Evolutionary conservation across 2,888 invertebrate genomes (phyloP), one percentile per base, ranked within the genome.

Genomic region (Erebia palarica): DNA sequence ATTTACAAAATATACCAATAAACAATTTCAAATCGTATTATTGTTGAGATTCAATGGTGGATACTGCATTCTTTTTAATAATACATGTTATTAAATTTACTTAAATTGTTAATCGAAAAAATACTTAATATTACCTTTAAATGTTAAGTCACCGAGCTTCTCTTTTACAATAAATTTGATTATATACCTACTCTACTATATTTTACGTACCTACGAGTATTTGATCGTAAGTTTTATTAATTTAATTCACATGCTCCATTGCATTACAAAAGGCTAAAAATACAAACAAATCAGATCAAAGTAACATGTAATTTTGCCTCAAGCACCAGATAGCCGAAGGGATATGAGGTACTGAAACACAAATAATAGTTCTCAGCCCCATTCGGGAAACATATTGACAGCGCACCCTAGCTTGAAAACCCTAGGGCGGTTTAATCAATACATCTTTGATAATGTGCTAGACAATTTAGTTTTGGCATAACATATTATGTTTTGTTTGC

Each of bases 361-460:
- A 71, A 72, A 72, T 69, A 74, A 73, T 65, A 73, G 74, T 71
- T 49, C 61, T 73, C 67, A 59, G 67, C 72, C 74, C 77, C 78
- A 76, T 78, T 77, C 75, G 74, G 75, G 76, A 71, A 81, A 77
- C 82, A 81, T 82, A 84, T 82, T 80, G 82, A 82, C 80, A 79
- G 74, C 82, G 84, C 83, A 75, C 71, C 77, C 76, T 77, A 79
- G 78, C 84, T 85, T 85, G 81, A 79, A 78, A 74, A 74, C 76
- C 76, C 69, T 44, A 84, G 85, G 90, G 82, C 77, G 71, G 77
- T 79, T 84, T 88, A 90, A 91, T 92, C 92, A 87, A 92, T 92
- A 90, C 82, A 79, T 86, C 87, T 88, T 88, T 82, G 85, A 86
- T 87, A 89, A 86, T 90, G 88, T 49, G 36, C 36, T 36, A 36